Evolutionary conservation across 2,888 invertebrate species (phyloP).

Genomic region (Chloroclysta siterata): DNA sequence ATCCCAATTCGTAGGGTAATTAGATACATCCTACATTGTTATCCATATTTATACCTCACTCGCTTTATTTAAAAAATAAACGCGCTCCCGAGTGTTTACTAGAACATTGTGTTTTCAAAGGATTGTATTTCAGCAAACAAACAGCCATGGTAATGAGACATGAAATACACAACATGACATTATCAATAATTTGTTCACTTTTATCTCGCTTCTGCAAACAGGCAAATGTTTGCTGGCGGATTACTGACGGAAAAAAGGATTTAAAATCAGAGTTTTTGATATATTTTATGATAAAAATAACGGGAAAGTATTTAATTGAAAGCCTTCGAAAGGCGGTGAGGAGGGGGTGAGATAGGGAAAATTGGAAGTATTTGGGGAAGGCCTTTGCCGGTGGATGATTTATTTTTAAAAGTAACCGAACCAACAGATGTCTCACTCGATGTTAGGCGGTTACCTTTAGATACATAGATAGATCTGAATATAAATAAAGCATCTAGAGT

Average conservation of each 20-base stretch:
- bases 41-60: background rate
- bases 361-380: too few relatives aligned
- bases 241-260: background rate
- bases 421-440: too few relatives aligned
- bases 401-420: too few relatives aligned
- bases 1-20: background rate
- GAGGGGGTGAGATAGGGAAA: too few relatives aligned
- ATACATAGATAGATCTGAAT: too few relatives aligned
- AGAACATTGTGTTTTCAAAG: conserved; percentile 3
- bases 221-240: conserved; percentile 12
- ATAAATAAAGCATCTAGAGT: too few relatives aligned
- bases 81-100: background rate
- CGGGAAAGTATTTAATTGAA: background rate
- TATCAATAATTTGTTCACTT: conserved; percentile 22
- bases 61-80: background rate
- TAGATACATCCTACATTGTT: background rate
- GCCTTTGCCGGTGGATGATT: too few relatives aligned
- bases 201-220: conserved; percentile 18
- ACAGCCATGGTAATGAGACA: background rate
- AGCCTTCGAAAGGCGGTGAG: too few relatives aligned
- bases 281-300: background rate
- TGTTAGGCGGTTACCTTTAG: too few relatives aligned
- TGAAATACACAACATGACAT: conserved; percentile 10
- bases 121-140: conserved; percentile 5
- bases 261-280: background rate